A percentile compares a stretch with the other conserved stretches of the same genome.
Evolutionary conservation across 2,113 vertebrate genomes (phyloP).

Genomic region (Notothenia rossii): DNA sequence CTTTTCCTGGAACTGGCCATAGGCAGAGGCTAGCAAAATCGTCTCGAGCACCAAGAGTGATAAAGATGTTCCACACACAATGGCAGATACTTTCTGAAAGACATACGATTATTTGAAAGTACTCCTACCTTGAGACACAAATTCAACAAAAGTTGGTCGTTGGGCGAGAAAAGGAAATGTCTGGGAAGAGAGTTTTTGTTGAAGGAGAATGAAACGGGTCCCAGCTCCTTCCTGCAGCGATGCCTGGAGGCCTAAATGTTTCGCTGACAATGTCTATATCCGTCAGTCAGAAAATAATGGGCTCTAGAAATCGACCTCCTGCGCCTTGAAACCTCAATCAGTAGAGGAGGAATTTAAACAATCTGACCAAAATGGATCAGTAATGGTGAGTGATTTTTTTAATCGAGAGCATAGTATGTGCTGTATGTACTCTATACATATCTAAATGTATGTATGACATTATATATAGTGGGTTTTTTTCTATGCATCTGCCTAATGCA

Average conservation of each 20-base stretch:
- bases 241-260: conserved; percentile 74
- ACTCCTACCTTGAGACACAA: conserved; percentile 49
- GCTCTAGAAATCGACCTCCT: conserved; percentile 68
- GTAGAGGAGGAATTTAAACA: conserved; percentile 57
- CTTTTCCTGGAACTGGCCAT: conserved; percentile 63
- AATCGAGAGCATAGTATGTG: conserved; percentile 16
- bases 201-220: conserved; percentile 70
- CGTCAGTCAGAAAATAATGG: conserved; percentile 75
- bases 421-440: conserved; percentile 1
- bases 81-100: conserved; percentile 52
- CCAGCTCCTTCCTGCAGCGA: conserved; percentile 69
- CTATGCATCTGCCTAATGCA: not conserved
- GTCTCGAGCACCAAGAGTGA: conserved; percentile 48
- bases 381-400: conserved; percentile 51
- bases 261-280: conserved; percentile 77
- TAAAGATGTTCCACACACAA: conserved; percentile 56
- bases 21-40: conserved; percentile 48
- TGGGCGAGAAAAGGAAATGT: conserved; percentile 22
- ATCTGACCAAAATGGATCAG: conserved; percentile 48
- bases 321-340: conserved; percentile 67
- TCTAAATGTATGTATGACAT: not conserved
- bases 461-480: not conserved
- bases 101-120: conserved; percentile 53
- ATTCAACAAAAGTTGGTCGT: conserved; percentile 53
- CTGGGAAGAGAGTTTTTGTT: conserved; percentile 47